Base-by-base conservation (phyloP, 2,888 invertebrate genomes). In the Melieria picta region DNA sequence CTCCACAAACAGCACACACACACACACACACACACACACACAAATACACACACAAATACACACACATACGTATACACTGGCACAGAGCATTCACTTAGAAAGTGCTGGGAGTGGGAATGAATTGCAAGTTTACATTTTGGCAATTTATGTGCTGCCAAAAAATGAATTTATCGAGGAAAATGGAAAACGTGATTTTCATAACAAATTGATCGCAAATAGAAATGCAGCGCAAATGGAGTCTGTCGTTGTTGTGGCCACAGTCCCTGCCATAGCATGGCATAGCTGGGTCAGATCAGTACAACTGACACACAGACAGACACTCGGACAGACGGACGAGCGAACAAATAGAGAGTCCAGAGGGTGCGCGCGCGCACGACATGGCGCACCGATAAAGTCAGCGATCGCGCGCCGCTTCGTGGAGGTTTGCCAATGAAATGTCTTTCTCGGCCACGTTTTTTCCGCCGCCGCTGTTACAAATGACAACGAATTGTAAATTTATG, bases 151-250 rank as follows among this genome's bases (percentile, higher is more conserved):
- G 73, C 73, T 75, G 68, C 76, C 71, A 74, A 76, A 76, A 75
- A 78, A 74, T 72, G 71, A 71, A 78, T 76, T 77, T 77, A 78
- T 76, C 68, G 73, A 50, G 63, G 72, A 55, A 74, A 75, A 75
- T 77, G 65, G 73, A 82, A 82, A 80, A 80, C 83, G 83, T 83
- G 83, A 82, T 80, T 75, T 79, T 83, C 79, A 82, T 82, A 83
- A 83, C 81, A 81, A 83, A 83, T 82, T 81, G 83, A 70, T 74
- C 68, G 47, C 62, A 58, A 52, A 67, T 45, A 30, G 4, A 30
- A 30, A 58, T 46, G n/a, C 43, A 4, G 47, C 62, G 13, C n/a
- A 46, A 42, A 75, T 72, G 72, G 30, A 30, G 30, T 30, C 30
- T 30, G 30, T 30, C 30, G 30, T 30, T 30, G 30, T 30, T 16